Base-by-base conservation (phyloP, 2,888 invertebrate species). In the Chrysolina oricalcia region DNA sequence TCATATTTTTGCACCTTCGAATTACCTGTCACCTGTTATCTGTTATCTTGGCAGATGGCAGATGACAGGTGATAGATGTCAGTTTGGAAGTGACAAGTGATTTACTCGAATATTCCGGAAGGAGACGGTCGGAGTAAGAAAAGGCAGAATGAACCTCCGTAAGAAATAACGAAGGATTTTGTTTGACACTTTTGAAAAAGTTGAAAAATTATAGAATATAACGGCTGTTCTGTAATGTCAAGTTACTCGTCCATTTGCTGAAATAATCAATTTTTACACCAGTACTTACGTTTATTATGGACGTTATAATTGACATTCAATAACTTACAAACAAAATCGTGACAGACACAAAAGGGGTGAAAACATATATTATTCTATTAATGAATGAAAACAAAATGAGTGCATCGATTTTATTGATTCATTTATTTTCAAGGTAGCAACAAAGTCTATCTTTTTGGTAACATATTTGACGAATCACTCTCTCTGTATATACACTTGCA, bases 241-340 rank as follows among this genome's bases (percentile, higher is more conserved):
- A 76, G 72, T 65, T 19, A 67, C 19, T 21, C 46, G 11, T 46
- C 50, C 27, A 48, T 74, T 62, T 11, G 62, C 43, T 74, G 78
- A 79, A 79, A 78, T 79, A 82, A 81, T 78, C 78, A 79, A 83
- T 81, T 80, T 78, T 65, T 72, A 81, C 82, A 81, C 70, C 75
- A 78, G 79, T 76, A 78, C 80, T 81, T 81, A 82, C 76, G 80
- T 80, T 81, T 78, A 74, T 80, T 11, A 79, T 85, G 87, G 86
- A 86, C 87, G 86, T 85, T 86, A 86, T 87, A 88, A 88, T 88
- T 88, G 88, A 88, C 88, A 87, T 87, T 86, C 84, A 87, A 86
- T 85, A 85, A 86, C 85, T 86, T 84, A 82, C 78, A 27, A 80
- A 82, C 70, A 75, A 66, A 79, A 69, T 65, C 35, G 40, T 74